Conservation (phyloP, 2,888 invertebrate genomes). For the Scrobipalpa costella region DNA sequence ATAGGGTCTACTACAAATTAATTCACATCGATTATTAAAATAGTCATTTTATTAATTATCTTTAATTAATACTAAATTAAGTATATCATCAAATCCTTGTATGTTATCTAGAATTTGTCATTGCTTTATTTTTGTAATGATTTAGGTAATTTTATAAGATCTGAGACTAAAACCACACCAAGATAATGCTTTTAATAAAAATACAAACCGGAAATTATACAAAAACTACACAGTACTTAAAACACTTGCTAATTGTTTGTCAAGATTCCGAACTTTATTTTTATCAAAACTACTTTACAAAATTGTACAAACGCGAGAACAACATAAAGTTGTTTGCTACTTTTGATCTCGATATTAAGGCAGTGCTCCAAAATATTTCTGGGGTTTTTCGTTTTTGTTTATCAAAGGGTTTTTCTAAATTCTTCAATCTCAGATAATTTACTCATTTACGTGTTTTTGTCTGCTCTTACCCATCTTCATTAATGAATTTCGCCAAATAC, state of each 20-base stretch:
- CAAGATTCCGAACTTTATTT: not conserved
- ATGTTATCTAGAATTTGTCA: not conserved
- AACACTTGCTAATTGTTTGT: not conserved
- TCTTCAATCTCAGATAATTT: not conserved
- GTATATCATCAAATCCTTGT: slow-evolving; percentile 13
- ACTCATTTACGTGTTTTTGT: no score
- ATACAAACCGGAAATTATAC: not conserved
- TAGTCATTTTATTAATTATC: slow-evolving; percentile 20
- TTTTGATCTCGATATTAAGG: slow-evolving; percentile 3
- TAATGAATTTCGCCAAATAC: no score
- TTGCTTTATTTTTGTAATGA: not conserved
- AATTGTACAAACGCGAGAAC: not conserved
- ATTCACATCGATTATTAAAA: slow-evolving; percentile 35
- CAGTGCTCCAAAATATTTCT: slow-evolving; percentile 4
- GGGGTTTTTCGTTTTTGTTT: no score
- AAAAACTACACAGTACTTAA: not conserved
- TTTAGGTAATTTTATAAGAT: not conserved
- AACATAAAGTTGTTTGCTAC: not conserved
- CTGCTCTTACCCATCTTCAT: no score
- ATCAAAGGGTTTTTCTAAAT: slow-evolving; percentile 6
- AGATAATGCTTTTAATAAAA: no score
- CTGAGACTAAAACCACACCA: not conserved
- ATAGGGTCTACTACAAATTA: slow-evolving; percentile 32
- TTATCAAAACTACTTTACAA: not conserved
- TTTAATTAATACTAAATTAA: slow-evolving; percentile 15